Evolutionary conservation across 1,140 invertebrate genomes (phyloP).

Genomic region (Penaeus vannamei): DNA sequence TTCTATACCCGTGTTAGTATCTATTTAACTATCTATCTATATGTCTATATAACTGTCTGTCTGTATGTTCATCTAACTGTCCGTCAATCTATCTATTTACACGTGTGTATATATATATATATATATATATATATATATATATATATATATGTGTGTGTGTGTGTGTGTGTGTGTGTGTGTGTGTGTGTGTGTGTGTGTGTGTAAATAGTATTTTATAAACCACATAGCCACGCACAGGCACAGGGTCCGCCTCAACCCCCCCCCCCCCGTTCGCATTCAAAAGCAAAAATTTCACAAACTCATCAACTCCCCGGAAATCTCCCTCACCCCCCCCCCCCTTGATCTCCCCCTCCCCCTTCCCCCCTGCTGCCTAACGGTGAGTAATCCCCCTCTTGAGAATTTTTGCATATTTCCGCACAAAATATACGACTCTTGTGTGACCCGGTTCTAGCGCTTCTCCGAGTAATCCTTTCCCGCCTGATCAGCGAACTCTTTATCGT

Average conservation of each 20-base stretch:
- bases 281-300: not conserved
- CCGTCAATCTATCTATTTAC: too few species aligned
- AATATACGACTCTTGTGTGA: too few species aligned
- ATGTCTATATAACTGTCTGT: not conserved
- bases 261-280: not conserved
- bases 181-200: not conserved
- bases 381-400: not conserved
- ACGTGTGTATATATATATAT: not conserved
- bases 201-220: too few species aligned
- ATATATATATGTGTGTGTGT: not conserved
- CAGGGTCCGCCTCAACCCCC: not conserved
- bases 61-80: not conserved
- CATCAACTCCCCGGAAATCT: not conserved
- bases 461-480: too few species aligned
- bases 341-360: not conserved
- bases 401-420: too few species aligned
- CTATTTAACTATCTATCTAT: not conserved
- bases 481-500: too few species aligned
- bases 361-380: not conserved
- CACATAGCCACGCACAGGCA: not conserved
- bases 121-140: not conserved
- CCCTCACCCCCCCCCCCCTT: not conserved
- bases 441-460: too few species aligned
- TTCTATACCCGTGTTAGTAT: too few species aligned
- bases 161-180: conserved; percentile 33